phyloP scores from a whole-genome alignment of 2,113 vertebrate species.

The Microcebus griseorufus region DNA sequence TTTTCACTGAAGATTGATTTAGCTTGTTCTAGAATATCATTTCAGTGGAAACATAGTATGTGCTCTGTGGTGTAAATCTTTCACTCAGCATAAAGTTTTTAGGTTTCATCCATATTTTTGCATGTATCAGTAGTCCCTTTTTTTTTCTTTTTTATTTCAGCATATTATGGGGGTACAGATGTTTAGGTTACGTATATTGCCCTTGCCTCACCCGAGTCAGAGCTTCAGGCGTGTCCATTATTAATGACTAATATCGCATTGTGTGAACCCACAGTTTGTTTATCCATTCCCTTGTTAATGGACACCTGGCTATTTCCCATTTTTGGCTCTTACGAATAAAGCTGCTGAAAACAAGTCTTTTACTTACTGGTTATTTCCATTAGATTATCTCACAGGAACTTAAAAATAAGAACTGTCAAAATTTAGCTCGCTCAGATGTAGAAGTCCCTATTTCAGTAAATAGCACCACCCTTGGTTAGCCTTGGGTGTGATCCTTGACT shows the following conservation, averaged over 20 bases:
- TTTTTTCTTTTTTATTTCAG: background rate
- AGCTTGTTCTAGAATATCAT: background rate
- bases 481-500: background rate
- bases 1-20: background rate
- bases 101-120: background rate
- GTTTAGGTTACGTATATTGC: too few relatives aligned
- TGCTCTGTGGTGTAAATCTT: background rate
- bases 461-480: background rate
- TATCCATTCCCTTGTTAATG: background rate
- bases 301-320: background rate
- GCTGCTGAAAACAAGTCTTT: background rate
- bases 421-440: background rate
- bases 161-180: too few relatives aligned
- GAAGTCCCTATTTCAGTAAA: background rate
- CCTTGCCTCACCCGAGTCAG: too few relatives aligned
- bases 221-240: background rate
- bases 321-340: background rate
- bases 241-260: background rate
- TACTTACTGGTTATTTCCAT: background rate
- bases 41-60: background rate
- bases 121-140: background rate
- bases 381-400: background rate
- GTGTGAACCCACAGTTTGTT: background rate
- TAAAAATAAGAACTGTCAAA: conserved; percentile 11
- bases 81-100: background rate